Conservation (phyloP, 2,888 invertebrate species). For the Atrina japonica region DNA sequence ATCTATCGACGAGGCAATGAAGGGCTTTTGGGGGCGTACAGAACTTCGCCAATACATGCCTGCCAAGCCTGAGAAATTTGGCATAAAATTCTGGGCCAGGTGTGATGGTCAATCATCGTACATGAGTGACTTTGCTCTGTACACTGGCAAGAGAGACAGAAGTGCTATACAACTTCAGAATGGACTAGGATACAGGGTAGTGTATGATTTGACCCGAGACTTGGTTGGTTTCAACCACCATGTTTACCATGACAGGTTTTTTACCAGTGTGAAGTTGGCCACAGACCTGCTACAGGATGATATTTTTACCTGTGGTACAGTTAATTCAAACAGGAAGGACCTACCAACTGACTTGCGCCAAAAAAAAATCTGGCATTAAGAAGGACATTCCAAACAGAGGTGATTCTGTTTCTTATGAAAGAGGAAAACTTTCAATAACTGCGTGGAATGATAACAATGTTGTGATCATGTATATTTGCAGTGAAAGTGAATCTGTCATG, state of each 20-base stretch:
- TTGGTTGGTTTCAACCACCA: not conserved
- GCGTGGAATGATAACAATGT: constrained; percentile 27
- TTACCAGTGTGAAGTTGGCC: constrained; percentile 7
- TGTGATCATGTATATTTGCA: not conserved
- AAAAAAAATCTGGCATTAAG: constrained; percentile 1
- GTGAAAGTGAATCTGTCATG: not conserved
- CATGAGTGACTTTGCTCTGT: constrained; percentile 2
- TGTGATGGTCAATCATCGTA: constrained; percentile 4
- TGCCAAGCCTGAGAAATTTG: constrained; percentile 18
- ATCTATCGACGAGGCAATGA: constrained; percentile 15
- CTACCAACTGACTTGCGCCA: not conserved
- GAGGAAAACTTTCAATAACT: not conserved
- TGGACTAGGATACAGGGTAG: not conserved
- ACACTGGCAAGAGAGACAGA: constrained; percentile 11
- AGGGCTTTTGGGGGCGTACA: constrained; percentile 5
- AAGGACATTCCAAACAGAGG: constrained; percentile 7
- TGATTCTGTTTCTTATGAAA: constrained; percentile 4
- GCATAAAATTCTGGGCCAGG: constrained; percentile 16
- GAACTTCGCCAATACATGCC: constrained; percentile 15
- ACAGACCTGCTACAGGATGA: not conserved
- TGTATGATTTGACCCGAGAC: not conserved
- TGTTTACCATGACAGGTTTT: constrained; percentile 7
- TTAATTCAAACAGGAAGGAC: constrained; percentile 16
- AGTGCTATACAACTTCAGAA: not conserved
- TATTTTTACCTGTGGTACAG: constrained; percentile 13